Conservation (phyloP, 2,113 vertebrate genomes). For the Polypterus bichir region DNA sequence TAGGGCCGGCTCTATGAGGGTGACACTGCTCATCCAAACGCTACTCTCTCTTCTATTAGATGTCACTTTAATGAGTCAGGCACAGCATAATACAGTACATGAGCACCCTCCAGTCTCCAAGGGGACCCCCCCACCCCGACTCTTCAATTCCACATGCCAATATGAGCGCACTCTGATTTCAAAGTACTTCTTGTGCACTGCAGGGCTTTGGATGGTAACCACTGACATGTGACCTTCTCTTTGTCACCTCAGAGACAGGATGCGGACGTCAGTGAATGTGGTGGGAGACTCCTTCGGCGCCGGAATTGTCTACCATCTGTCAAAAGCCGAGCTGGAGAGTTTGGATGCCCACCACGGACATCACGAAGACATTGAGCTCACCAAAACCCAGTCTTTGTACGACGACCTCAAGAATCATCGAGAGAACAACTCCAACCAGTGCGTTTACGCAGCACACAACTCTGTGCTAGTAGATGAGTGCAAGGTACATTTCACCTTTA, state of each 20-base stretch:
- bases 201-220: no score
- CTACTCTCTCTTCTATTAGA: no score
- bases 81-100: background rate
- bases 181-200: no score
- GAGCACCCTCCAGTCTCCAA: background rate
- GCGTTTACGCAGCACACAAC: conserved; percentile 88
- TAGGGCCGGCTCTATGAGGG: no score
- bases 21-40: no score
- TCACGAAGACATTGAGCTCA: conserved; percentile 89
- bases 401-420: conserved; percentile 95
- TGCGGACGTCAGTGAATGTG: conserved; percentile 95
- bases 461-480: conserved; percentile 93
- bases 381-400: conserved; percentile 83
- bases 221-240: background rate
- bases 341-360: conserved; percentile 73
- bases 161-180: no score
- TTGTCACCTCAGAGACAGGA: conserved; percentile 67
- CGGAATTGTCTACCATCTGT: conserved; percentile 92
- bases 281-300: conserved; percentile 94
- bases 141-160: no score
- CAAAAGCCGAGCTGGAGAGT: conserved; percentile 76
- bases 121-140: background rate
- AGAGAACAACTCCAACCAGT: conserved; percentile 96
- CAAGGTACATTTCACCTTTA: conserved; percentile 93
- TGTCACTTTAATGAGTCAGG: conserved; percentile 12